Conservation (phyloP, 2,888 invertebrate genomes). For the Platycheirus albimanus region DNA sequence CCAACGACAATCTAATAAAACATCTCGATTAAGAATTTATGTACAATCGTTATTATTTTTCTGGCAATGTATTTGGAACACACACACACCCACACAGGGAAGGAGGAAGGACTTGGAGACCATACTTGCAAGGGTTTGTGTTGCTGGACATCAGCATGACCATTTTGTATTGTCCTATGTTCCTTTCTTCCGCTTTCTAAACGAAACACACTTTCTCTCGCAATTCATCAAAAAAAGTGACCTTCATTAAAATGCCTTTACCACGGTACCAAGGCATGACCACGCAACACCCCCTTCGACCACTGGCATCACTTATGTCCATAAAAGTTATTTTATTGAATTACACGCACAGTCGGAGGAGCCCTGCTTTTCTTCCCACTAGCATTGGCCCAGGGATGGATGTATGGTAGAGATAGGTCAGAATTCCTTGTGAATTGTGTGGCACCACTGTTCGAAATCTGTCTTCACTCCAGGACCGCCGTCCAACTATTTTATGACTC, state of each 20-base stretch:
- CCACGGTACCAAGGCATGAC: slow-evolving; percentile 32
- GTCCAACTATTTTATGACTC: slow-evolving; percentile 50
- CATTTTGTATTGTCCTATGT: slow-evolving; percentile 19
- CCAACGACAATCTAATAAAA: slow-evolving; percentile 44
- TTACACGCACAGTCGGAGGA: slow-evolving; percentile 59
- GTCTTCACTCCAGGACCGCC: slow-evolving; percentile 46
- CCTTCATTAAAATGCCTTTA: slow-evolving; percentile 60
- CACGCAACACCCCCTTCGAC: slow-evolving; percentile 10
- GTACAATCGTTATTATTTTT: slow-evolving; percentile 39
- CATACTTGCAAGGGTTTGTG: not conserved
- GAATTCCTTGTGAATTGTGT: slow-evolving; percentile 21
- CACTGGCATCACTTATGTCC: slow-evolving; percentile 34
- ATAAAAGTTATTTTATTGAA: slow-evolving; percentile 68
- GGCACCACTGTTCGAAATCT: slow-evolving; percentile 43
- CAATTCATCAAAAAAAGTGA: slow-evolving; percentile 58
- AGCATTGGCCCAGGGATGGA: no score
- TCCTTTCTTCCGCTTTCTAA: not conserved
- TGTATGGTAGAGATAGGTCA: not conserved
- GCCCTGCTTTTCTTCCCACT: not conserved
- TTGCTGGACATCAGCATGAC: not conserved
- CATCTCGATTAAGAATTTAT: slow-evolving; percentile 66
- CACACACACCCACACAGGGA: not conserved
- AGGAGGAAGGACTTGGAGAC: no score
- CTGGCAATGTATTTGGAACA: slow-evolving; percentile 11
- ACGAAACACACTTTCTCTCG: not conserved